Evolutionary conservation across 2,113 vertebrate genomes (phyloP).

Genomic region (Cyanoderma ruficeps): DNA sequence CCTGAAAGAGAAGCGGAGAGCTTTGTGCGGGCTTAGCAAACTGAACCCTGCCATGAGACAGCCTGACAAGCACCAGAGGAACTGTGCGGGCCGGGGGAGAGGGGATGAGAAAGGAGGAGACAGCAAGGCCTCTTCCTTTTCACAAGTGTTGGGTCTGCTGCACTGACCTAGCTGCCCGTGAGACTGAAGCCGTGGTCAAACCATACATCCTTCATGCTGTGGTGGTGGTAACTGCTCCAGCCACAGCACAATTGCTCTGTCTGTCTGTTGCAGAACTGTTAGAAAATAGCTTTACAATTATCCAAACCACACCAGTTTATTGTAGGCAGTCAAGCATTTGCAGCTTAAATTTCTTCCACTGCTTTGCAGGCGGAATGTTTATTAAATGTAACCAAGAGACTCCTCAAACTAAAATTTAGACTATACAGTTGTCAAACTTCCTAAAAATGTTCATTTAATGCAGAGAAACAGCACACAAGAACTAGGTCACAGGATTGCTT

Average conservation of each 20-base stretch:
- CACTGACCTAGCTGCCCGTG: background rate
- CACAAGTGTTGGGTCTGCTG: background rate
- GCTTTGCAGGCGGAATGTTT: background rate
- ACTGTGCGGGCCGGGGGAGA: background rate
- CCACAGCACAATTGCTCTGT: background rate
- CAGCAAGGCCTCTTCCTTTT: background rate
- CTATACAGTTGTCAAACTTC: background rate
- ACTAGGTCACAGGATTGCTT: background rate
- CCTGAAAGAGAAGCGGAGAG: constrained; percentile 14
- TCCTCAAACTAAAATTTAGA: background rate
- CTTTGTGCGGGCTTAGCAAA: background rate
- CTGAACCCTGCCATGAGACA: background rate
- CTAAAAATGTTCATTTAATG: background rate
- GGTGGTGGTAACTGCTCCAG: background rate
- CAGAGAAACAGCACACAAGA: constrained; percentile 8
- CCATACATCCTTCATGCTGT: background rate
- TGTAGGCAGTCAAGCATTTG: background rate
- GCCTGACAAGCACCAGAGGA: background rate
- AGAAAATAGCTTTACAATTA: background rate
- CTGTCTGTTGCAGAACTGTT: background rate
- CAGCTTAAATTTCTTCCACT: background rate
- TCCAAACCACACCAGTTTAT: background rate
- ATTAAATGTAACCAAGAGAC: background rate
- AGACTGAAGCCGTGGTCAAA: background rate
- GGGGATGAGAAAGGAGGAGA: background rate